These are phyloP conservation scores for Drosophila subobscura DNA, from an alignment of 1,140 invertebrate genomes.

Conservation along the genomic window DNA sequence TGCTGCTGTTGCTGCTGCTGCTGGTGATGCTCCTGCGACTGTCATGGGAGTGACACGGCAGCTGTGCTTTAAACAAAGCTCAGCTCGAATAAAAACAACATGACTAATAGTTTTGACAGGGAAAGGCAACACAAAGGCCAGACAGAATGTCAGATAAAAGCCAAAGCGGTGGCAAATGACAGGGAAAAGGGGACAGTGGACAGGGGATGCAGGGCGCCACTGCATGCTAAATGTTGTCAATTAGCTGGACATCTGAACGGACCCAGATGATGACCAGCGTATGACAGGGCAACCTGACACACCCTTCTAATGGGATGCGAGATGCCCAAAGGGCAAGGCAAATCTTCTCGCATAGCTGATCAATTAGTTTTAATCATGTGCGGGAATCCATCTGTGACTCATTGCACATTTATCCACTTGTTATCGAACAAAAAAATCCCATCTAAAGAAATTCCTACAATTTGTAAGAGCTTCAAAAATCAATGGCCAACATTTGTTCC, in stretches of 20 bases:
- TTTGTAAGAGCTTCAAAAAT: constrained; percentile 4
- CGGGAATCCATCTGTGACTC: constrained; percentile 15
- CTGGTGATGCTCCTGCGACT: constrained; percentile 18
- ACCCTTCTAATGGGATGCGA: constrained; percentile 19
- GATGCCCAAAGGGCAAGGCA: background rate
- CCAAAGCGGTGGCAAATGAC: constrained; percentile 60
- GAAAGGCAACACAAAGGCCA: constrained; percentile 71
- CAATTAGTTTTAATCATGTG: constrained; percentile 30
- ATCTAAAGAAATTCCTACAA: constrained; percentile 11
- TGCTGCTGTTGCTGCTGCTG: constrained; percentile 19
- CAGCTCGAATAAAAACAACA: constrained; percentile 50
- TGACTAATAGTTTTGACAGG: constrained; percentile 74
- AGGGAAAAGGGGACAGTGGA: background rate
- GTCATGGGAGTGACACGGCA: constrained; percentile 60
- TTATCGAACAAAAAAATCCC: background rate
- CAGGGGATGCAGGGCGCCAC: constrained; percentile 9
- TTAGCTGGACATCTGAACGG: constrained; percentile 59
- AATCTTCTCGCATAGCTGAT: constrained; percentile 12
- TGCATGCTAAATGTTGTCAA: constrained; percentile 67
- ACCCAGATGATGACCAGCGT: constrained; percentile 49
- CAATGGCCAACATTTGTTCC: constrained; percentile 36
- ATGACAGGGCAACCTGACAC: constrained; percentile 32
- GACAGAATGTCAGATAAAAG: constrained; percentile 75
- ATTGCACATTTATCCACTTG: background rate
- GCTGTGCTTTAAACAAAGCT: constrained; percentile 67